phyloP scores from a whole-genome alignment of 2,113 vertebrate species.

The Protobothrops mucrosquamatus region DNA sequence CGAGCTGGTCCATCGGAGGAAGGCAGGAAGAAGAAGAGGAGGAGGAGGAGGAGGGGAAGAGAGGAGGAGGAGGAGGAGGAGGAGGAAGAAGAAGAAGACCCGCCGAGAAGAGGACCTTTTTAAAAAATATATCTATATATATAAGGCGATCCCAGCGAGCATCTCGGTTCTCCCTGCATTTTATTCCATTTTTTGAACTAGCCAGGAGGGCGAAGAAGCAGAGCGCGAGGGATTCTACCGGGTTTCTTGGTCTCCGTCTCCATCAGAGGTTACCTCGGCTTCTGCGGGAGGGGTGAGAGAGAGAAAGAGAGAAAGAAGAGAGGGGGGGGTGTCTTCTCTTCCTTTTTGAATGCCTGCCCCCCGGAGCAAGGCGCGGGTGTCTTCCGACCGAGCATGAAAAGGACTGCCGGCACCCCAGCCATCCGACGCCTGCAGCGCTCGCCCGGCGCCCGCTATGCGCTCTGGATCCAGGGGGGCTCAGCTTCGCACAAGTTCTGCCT shows the following conservation, averaged over 20 bases:
- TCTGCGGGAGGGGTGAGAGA: too few relatives aligned
- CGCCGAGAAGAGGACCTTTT: background rate
- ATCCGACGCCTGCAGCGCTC: conserved; percentile 67
- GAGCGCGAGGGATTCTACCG: background rate
- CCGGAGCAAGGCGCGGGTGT: conserved; percentile 70
- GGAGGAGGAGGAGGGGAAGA: too few relatives aligned
- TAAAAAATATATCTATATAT: too few relatives aligned
- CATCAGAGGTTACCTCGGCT: too few relatives aligned
- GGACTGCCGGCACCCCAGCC: conserved; percentile 74
- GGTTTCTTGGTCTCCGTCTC: background rate
- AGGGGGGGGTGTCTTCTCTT: background rate
- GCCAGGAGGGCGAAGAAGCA: too few relatives aligned
- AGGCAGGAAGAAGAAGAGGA: background rate
- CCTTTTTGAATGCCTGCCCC: conserved; percentile 71
- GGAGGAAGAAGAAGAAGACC: background rate
- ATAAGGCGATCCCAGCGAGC: background rate
- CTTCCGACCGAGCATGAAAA: conserved; percentile 78
- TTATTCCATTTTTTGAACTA: background rate
- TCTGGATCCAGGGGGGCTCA: conserved; percentile 65
- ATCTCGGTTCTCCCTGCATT: background rate
- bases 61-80: too few relatives aligned
- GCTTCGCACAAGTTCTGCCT: conserved; percentile 60
- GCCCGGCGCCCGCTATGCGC: conserved; percentile 73
- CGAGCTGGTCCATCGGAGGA: conserved; percentile 60
- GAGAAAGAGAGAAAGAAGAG: background rate